Conservation (phyloP, 2,888 invertebrate species). For the Ochropleura leucogaster region DNA sequence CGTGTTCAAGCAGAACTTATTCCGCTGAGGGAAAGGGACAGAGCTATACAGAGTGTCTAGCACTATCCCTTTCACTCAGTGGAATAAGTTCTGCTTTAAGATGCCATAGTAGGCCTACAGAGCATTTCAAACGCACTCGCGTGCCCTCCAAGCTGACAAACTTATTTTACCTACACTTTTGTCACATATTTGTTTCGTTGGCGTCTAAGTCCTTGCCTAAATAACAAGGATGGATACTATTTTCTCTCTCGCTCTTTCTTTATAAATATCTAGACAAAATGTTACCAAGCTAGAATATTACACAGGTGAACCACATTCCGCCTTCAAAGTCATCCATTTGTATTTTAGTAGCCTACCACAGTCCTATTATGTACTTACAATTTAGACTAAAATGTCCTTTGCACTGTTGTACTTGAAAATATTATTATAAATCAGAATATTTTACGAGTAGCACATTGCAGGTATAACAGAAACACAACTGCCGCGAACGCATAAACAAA, state of each 20-base stretch:
- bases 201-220: not conserved
- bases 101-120: too few species aligned
- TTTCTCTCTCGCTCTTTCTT: not conserved
- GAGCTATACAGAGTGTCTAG: too few species aligned
- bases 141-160: too few species aligned
- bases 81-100: too few species aligned
- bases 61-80: too few species aligned
- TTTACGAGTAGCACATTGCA: constrained; percentile 29
- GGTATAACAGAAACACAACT: constrained; percentile 11
- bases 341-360: constrained; percentile 41
- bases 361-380: constrained; percentile 15
- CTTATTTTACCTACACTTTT: too few species aligned
- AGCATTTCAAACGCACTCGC: too few species aligned
- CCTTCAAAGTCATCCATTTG: constrained; percentile 33
- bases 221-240: not conserved
- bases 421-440: constrained; percentile 37
- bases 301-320: constrained; percentile 19
- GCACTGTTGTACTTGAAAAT: constrained; percentile 42
- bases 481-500: too few species aligned
- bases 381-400: constrained; percentile 44
- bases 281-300: constrained; percentile 7
- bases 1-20: too few species aligned
- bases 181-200: too few species aligned
- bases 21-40: too few species aligned
- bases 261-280: not conserved